phyloP scores from a whole-genome alignment of 2,888 invertebrate genomes.

The Synergus japonicus region DNA sequence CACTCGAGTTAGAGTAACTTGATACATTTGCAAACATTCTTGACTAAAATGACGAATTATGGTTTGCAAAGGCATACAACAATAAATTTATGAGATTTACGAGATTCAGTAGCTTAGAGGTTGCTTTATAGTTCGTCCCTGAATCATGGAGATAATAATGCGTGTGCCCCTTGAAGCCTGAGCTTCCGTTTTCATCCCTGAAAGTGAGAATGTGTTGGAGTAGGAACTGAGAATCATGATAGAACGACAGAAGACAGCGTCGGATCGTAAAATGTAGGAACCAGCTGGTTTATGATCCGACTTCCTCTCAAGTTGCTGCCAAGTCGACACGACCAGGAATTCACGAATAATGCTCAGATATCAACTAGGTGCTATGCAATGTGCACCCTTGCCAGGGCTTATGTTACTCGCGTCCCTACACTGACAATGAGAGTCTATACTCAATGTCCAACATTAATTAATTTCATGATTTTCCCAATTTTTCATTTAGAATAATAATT shows the following conservation, averaged over 20 bases:
- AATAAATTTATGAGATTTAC: conserved; percentile 9
- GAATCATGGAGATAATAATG: conserved; percentile 22
- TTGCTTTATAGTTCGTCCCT: conserved; percentile 10
- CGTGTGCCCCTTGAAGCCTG: conserved; percentile 27
- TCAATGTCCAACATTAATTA: neutral
- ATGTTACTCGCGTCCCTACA: neutral
- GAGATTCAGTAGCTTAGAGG: neutral
- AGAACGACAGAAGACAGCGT: conserved; percentile 44
- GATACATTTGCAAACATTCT: neutral
- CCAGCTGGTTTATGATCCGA: conserved; percentile 51
- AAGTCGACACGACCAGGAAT: conserved; percentile 47
- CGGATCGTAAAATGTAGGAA: conserved; percentile 55
- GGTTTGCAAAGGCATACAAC: neutral
- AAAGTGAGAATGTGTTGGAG: conserved; percentile 22
- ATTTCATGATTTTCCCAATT: neutral
- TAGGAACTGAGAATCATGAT: conserved; percentile 43
- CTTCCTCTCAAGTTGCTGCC: conserved; percentile 47
- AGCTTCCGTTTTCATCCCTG: conserved; percentile 31
- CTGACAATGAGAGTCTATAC: neutral
- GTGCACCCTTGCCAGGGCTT: neutral
- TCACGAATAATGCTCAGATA: conserved; percentile 40
- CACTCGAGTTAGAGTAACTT: no score
- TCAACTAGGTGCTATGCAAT: conserved; percentile 15
- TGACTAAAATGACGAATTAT: neutral
- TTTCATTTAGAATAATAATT: neutral